Conservation (phyloP, 23 tunicate genomes). For the Oikopleura albicans region DNA sequence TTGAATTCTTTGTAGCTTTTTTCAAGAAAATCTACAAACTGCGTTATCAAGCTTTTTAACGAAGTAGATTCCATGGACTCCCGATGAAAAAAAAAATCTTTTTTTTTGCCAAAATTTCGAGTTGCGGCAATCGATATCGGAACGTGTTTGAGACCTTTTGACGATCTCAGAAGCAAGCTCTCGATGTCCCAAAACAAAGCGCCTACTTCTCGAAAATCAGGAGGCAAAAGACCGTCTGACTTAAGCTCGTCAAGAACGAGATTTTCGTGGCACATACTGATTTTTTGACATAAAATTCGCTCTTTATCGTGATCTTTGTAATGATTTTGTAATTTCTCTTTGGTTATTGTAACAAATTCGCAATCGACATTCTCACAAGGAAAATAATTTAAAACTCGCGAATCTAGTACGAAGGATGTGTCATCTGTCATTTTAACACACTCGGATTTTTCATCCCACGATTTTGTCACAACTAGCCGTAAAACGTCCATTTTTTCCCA, state of each 20-base stretch:
- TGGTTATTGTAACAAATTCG: not conserved
- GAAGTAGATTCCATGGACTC: not conserved
- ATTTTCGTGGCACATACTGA: not conserved
- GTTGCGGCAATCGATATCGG: not conserved
- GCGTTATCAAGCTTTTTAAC: not conserved
- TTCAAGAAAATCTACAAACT: not conserved
- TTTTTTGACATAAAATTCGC: not conserved
- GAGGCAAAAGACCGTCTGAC: not conserved
- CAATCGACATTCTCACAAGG: not conserved
- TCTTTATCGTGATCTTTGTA: not conserved
- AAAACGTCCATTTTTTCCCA: not conserved
- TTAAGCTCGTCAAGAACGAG: not conserved
- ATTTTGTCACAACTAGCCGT: too few species aligned
- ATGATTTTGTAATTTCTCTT: not conserved
- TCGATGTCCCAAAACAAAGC: not conserved
- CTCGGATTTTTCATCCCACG: not conserved
- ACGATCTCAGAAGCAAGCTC: not conserved
- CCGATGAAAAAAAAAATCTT: not conserved
- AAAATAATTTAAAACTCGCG: not conserved
- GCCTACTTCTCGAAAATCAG: not conserved
- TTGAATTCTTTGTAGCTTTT: not conserved
- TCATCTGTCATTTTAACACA: not conserved
- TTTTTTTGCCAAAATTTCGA: not conserved
- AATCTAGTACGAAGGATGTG: not conserved
- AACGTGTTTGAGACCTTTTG: not conserved